Evolutionary conservation across 2,113 vertebrate species (phyloP).

Genomic region (Piaya cayana): DNA sequence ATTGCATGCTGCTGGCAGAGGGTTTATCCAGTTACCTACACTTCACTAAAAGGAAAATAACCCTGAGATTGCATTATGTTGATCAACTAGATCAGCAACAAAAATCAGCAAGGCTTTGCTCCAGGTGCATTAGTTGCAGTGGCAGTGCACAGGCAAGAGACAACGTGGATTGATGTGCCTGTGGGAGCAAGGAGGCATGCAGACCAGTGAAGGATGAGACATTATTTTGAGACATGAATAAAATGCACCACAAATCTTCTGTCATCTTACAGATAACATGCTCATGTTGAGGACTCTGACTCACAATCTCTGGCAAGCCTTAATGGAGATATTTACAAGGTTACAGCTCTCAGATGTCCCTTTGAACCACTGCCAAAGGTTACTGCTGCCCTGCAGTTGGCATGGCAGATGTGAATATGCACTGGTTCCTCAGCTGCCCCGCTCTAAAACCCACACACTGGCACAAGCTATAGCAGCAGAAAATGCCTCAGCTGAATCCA

Average conservation of each 20-base stretch:
- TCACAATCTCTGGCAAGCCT: not conserved
- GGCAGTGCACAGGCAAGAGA: not conserved
- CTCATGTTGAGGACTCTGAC: not conserved
- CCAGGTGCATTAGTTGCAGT: not conserved
- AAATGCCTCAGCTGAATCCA: not conserved
- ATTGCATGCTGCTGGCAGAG: not conserved
- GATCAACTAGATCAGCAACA: not conserved
- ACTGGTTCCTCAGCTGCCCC: not conserved
- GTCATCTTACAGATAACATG: not conserved
- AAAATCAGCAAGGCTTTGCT: slow-evolving; percentile 41
- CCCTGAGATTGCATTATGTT: not conserved
- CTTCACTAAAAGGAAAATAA: not conserved
- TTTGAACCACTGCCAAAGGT: not conserved
- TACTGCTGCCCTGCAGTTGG: not conserved
- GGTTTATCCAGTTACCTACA: not conserved
- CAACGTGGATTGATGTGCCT: accelerated
- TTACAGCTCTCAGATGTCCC: slow-evolving; percentile 9
- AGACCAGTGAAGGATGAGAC: not conserved
- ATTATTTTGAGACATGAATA: slow-evolving; percentile 2
- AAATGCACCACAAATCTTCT: slow-evolving; percentile 13
- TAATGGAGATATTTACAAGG: slow-evolving; percentile 37
- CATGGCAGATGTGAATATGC: not conserved
- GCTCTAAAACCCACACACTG: not conserved
- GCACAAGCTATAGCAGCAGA: not conserved
- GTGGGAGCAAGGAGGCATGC: not conserved